Evolutionary conservation across 2,888 invertebrate species (phyloP).

Genomic region (Eristalis pertinax): DNA sequence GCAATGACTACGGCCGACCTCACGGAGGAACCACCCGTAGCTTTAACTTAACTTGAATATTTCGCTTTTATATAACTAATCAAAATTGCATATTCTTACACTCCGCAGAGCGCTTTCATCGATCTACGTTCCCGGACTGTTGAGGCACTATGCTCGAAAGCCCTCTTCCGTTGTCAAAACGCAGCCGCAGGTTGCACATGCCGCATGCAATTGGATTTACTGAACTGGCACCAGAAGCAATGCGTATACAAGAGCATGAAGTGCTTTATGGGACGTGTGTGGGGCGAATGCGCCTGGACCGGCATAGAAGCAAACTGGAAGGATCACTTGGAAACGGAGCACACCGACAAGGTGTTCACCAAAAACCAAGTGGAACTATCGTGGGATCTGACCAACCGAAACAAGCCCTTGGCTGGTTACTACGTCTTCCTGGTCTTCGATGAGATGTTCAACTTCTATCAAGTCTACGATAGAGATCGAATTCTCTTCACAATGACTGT

Average conservation of each 20-base stretch:
- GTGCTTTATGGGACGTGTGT: conserved; percentile 81
- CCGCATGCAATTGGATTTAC: conserved; percentile 82
- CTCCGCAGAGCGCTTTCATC: conserved; percentile 83
- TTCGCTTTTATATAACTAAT: neutral
- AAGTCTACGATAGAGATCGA: conserved; percentile 79
- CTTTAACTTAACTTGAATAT: neutral
- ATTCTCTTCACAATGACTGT: conserved; percentile 80
- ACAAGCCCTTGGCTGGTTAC: conserved; percentile 79
- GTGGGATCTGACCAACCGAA: conserved; percentile 78
- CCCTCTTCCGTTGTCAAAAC: conserved; percentile 84
- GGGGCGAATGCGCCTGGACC: conserved; percentile 84
- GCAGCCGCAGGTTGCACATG: conserved; percentile 83
- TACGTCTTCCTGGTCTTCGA: conserved; percentile 79
- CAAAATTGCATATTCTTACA: neutral
- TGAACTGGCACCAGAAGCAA: conserved; percentile 83
- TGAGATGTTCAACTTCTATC: conserved; percentile 81
- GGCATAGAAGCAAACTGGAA: conserved; percentile 85
- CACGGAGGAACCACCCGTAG: neutral
- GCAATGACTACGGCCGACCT: no score
- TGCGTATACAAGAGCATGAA: conserved; percentile 80
- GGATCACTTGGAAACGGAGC: conserved; percentile 83
- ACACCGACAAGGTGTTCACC: conserved; percentile 82
- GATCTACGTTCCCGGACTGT: conserved; percentile 83
- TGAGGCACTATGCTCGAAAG: conserved; percentile 84
- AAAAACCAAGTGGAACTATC: conserved; percentile 74